A percentile compares a stretch with the other conserved stretches of the same genome.
phyloP scores from a whole-genome alignment of 2,797 vertebrate genomes.

The Peromyscus nudipes region DNA sequence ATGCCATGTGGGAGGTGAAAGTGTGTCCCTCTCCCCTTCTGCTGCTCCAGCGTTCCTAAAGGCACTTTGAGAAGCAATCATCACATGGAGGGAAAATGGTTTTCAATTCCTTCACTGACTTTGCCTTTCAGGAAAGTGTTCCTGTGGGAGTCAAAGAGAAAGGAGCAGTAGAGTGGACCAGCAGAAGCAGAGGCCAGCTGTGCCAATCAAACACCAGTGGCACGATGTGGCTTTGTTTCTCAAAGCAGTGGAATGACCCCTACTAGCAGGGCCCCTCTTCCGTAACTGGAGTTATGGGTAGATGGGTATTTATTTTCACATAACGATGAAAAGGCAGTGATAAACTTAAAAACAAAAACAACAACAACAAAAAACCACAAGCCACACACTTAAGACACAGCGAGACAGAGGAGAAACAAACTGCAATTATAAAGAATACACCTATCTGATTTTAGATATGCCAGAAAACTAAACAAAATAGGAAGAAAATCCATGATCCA shows the following conservation, averaged over 20 bases:
- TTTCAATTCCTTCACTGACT: background rate
- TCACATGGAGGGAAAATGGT: background rate
- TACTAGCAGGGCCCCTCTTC: background rate
- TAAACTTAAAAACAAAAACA: slow-evolving; percentile 61
- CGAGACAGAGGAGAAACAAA: slow-evolving; percentile 37
- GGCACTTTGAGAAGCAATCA: background rate
- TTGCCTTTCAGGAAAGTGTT: slow-evolving; percentile 16
- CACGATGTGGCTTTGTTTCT: background rate
- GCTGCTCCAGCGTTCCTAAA: background rate
- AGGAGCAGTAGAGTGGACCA: background rate
- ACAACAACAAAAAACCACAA: background rate
- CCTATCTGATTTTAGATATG: slow-evolving; percentile 54
- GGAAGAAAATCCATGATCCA: slow-evolving; percentile 30
- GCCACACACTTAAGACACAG: slow-evolving; percentile 10
- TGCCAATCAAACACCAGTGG: background rate
- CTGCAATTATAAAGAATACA: slow-evolving; percentile 64
- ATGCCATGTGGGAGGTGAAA: background rate
- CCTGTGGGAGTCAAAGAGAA: background rate
- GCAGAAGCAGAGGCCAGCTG: background rate
- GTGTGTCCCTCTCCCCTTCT: fast-evolving
- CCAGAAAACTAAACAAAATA: slow-evolving; percentile 67
- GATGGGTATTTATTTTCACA: slow-evolving; percentile 55
- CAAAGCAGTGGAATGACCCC: background rate
- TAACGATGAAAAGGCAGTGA: slow-evolving; percentile 60
- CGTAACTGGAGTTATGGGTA: slow-evolving; percentile 22